Evolutionary conservation across 2,797 vertebrate genomes (phyloP).

Genomic region (Oophaga sylvatica): DNA sequence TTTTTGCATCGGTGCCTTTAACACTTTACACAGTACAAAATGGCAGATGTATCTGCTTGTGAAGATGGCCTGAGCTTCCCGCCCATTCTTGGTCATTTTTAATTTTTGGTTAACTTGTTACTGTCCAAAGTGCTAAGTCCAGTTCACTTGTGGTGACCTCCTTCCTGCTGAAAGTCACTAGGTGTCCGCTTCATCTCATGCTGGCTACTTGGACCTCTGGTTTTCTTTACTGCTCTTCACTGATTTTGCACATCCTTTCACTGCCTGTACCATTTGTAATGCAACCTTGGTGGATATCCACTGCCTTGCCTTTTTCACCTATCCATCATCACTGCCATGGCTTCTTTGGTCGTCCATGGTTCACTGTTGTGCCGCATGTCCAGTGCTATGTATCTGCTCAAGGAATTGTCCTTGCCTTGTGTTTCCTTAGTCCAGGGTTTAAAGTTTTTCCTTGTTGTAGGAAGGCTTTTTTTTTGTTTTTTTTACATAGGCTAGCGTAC

Average conservation of each 20-base stretch:
- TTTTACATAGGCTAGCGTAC: not conserved
- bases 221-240: not conserved
- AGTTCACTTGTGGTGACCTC: not conserved
- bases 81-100: not conserved
- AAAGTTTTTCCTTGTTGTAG: not conserved
- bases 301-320: not conserved
- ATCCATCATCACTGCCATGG: not conserved
- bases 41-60: not conserved
- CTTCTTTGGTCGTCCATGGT: not conserved
- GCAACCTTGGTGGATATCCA: not conserved
- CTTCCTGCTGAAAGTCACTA: not conserved
- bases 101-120: not conserved
- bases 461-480: not conserved
- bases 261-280: not conserved
- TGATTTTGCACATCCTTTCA: not conserved
- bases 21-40: slow-evolving; percentile 1
- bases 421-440: not conserved
- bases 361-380: not conserved
- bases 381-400: not conserved
- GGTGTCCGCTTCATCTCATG: not conserved
- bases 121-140: not conserved
- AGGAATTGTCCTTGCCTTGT: slow-evolving; percentile 24
- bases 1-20: slow-evolving; percentile 41
- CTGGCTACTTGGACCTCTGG: not conserved
- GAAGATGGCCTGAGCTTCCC: not conserved